These are phyloP conservation scores for Spatula clypeata DNA, from an alignment of 2,797 vertebrate species.

Conservation along the genomic window DNA sequence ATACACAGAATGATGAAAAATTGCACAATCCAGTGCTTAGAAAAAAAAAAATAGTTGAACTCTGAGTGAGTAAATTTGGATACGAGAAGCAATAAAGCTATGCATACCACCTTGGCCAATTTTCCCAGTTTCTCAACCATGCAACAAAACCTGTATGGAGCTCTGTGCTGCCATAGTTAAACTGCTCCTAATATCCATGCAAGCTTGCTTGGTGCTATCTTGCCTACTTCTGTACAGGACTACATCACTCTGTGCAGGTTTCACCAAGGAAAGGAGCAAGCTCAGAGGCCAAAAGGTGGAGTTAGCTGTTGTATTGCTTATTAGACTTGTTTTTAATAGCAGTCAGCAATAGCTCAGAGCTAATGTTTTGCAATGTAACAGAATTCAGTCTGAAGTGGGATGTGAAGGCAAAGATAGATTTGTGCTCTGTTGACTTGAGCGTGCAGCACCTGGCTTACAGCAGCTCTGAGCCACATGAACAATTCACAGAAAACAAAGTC, in stretches of 20 bases:
- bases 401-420: background rate
- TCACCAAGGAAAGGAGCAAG: background rate
- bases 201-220: background rate
- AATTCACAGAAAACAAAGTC: slow-evolving; percentile 26
- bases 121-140: background rate
- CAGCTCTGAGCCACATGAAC: background rate
- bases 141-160: background rate
- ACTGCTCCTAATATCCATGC: background rate
- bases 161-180: background rate
- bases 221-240: background rate
- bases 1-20: background rate
- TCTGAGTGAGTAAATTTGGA: background rate
- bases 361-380: background rate
- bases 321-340: background rate
- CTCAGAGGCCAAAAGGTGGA: background rate
- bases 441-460: background rate
- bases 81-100: background rate
- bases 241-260: background rate
- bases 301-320: background rate
- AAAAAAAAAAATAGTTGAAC: background rate
- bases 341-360: background rate
- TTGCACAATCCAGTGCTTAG: background rate
- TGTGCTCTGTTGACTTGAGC: background rate
- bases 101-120: background rate
- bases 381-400: background rate